Evolutionary conservation across 2,113 vertebrate species (phyloP), one percentile per base, ranked within the genome.

Genomic region (Euleptes europaea): DNA sequence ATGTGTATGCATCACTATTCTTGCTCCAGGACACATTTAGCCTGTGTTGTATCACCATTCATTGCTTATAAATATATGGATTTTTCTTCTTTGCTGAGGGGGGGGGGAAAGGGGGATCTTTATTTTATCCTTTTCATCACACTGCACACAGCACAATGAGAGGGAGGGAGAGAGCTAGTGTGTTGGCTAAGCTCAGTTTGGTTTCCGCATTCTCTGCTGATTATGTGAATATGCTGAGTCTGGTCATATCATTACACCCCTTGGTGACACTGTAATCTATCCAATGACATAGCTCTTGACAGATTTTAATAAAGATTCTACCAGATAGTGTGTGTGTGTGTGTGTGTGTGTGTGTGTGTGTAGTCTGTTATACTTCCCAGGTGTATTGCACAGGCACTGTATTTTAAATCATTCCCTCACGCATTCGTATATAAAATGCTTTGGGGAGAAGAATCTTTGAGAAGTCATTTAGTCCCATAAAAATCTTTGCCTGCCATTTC

Each of bases 291-390:
- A 47, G 38, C 40, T 21, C 40, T 57, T 65, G 74, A 78, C n/a
- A 73, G 67, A 72, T 85, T 49, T 79, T 70, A 63, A 85, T 85
- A 51, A 83, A 75, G 40, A 47, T 63, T 73, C 81, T 44, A 38
- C 38, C 21, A 14, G 8, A 72, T 40, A n/a, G 47, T 6, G 8
- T 28, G 47, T 69, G 14, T 60, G 14, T n/a, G 38, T 78, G 38
- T 78, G 35, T 57, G 49, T 51, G 49, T 14, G 13, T 51, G 49
- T 14, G 21, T 7, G 6, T 44, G 54, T 79, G 40, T 79, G 19
- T 60, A 65, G 31, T 28, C 77, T 47, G 57, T 35, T 54, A 73
- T 73, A 42, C 31, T 12, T 42, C 57, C 54, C 38, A 21, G 23
- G 26, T 66, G 47, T 66, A 66, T 71, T 66, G 42, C 28, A 66